A percentile compares a stretch with the other conserved stretches of the same genome.
phyloP scores from a whole-genome alignment of 2,113 vertebrate species.

The Petrocephalus zakoni region DNA sequence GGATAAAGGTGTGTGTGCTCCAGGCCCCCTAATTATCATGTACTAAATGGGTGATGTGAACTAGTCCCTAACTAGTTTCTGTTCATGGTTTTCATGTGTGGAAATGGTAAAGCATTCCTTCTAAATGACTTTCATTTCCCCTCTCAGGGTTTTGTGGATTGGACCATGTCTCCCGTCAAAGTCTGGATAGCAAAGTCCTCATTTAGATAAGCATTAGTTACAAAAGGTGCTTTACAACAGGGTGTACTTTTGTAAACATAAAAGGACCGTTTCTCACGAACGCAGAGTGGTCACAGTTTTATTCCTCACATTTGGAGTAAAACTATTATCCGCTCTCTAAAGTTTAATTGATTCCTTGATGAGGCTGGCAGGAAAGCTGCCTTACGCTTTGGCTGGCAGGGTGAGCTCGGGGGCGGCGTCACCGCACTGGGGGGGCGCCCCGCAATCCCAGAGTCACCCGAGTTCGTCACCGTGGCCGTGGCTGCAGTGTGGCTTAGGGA shows the following conservation, averaged over 20 bases:
- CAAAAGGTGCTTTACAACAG: not conserved
- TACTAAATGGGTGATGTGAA: not conserved
- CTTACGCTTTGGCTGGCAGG: not conserved
- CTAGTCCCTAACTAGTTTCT: not conserved
- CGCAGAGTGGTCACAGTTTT: not conserved
- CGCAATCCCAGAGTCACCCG: not conserved
- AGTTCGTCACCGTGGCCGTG: not conserved
- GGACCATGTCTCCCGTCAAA: not conserved
- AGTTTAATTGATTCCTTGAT: slow-evolving; percentile 8
- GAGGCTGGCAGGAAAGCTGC: slow-evolving; percentile 1
- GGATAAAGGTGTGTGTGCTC: not conserved
- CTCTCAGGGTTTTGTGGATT: not conserved
- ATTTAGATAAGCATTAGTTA: not conserved
- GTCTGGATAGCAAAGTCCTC: not conserved
- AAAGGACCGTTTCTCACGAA: not conserved
- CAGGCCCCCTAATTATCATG: not conserved
- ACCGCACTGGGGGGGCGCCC: not conserved
- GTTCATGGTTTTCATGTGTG: not conserved
- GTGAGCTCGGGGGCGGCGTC: not conserved
- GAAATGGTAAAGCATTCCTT: not conserved
- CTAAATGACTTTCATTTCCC: not conserved
- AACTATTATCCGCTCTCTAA: not conserved
- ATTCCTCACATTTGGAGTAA: not conserved
- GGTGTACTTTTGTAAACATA: not conserved
- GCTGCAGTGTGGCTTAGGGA: not conserved